Evolutionary conservation across 2,888 invertebrate genomes (phyloP), one percentile per base, ranked within the genome.

Genomic region (Nemurella pictetii): DNA sequence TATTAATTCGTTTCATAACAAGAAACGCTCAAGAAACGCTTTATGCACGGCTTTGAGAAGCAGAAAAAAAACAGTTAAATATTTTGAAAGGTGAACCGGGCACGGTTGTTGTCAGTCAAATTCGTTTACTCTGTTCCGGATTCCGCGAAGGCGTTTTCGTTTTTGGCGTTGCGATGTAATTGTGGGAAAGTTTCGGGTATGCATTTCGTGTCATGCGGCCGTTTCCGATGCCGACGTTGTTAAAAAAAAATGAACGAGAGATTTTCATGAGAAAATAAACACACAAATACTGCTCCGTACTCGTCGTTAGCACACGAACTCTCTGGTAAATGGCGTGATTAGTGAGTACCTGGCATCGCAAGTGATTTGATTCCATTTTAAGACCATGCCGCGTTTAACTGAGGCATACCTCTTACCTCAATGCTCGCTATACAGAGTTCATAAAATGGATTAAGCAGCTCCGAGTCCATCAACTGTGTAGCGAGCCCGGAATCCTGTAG

Each of bases 31-130:
- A 55, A 12, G 55, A 20, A 55, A 55, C 55, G 55, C n/a, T n/a
- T n/a, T 55, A 55, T 32, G 9, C 32, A 55, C 7, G 30, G 78
- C 28, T n/a, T n/a, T n/a, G 78, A 78, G 28, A 27, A 12, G 77
- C 7, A 77, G 7, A n/a, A 25, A 75, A 27, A 75, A 75, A 75
- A 75, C 75, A 75, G 75, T 75, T 28, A 26, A 82, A 82, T 82
- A 72, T 82, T 82, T 82, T 82, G 82, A 82, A 55, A 78, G 27
- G 82, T 29, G 80, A 35, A 30, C 2, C 55, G 72, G 55, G 82
- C 72, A 29, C 28, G 55, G 28, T 55, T 55, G 28, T n/a, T 77
- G 82, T 82, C 82, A 82, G 55, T 82, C 82, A 82, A n/a, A 28
- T 28, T 78, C 26, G n/a, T 28, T 20, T 72, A 82, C 82, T 72